Conservation (phyloP, 1,140 invertebrate genomes). For the Achroia grisella region DNA sequence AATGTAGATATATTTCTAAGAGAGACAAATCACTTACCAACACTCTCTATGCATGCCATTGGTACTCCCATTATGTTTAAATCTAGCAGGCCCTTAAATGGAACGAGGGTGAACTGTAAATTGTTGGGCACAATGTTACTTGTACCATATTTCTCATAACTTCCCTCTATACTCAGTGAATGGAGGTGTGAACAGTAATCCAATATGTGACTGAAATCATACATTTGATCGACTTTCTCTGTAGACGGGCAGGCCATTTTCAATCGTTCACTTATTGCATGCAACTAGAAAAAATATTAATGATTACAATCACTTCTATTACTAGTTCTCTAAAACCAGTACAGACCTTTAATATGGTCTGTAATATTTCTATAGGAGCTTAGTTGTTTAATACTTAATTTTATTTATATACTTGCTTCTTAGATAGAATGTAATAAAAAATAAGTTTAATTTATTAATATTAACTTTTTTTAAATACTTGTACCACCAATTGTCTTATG, state of each 20-base stretch:
- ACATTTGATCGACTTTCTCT: slow-evolving; percentile 78
- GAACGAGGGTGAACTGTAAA: slow-evolving; percentile 85
- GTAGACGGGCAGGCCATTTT: slow-evolving; percentile 87
- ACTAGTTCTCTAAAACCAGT: slow-evolving; percentile 5
- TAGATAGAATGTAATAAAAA: too few relatives aligned
- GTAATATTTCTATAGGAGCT: too few relatives aligned
- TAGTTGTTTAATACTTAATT: too few relatives aligned
- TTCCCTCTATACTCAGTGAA: slow-evolving; percentile 81
- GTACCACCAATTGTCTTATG: too few relatives aligned
- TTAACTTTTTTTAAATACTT: too few relatives aligned
- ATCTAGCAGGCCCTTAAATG: slow-evolving; percentile 83
- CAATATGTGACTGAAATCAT: slow-evolving; percentile 91
- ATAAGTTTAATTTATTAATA: too few relatives aligned
- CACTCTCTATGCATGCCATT: slow-evolving; percentile 78
- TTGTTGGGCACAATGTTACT: slow-evolving; percentile 89
- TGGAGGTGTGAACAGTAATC: slow-evolving; percentile 89
- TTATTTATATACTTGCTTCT: too few relatives aligned
- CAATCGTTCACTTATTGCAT: slow-evolving; percentile 90
- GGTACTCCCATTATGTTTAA: slow-evolving; percentile 78
- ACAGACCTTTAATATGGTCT: too few relatives aligned
- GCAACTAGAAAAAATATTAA: slow-evolving; percentile 75
- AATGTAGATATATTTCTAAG: too few relatives aligned
- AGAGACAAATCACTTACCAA: slow-evolving; percentile 55
- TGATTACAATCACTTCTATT: neutral
- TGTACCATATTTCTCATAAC: slow-evolving; percentile 75